Evolutionary conservation across 2,113 vertebrate species (phyloP), one percentile per base, ranked within the genome.

Genomic region (Megaceryle torquata): DNA sequence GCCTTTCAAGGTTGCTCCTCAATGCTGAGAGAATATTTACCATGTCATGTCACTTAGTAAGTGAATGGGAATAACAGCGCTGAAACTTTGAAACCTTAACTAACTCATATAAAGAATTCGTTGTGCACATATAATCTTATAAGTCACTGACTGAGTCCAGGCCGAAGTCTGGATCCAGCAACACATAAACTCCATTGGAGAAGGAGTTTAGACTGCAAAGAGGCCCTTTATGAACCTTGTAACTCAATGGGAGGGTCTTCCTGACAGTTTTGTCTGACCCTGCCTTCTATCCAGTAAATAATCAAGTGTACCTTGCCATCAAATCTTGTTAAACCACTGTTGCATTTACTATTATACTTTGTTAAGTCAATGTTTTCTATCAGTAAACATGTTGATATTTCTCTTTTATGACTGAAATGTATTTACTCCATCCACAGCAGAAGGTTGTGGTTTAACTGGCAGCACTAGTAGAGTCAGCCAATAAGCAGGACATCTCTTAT

Each of bases 401-500:
- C 57, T 60, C 57, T 35, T n/a, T n/a, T 60, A 60, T 19, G 17
- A 60, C 33, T 60, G n/a, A 22, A 60, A 18, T 59, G 54, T 48
- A 18, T 19, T 48, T 48, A 51, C 24, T 51, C 24, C 50, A 51
- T 59, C 56, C 56, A 59, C 19, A 21, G 7, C 22, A 33, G 35
- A 41, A 37, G 7, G 15, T 43, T 57, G 29, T 24, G 60, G 4
- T 44, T 56, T 50, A 39, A 39, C 28, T 10, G 11, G 28, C 28
- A 59, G 57, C 33, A 64, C 41, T 6, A 50, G 29, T 10, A 70
- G 31, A 59, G 19, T 56, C 46, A 37, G 29, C 22, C 57, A 56
- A 48, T 1, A 3, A 56, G 11, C 48, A 64, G n/a, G 15, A 33
- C 1, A 1, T 33, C 48, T 88, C 19, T 80, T 72, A 2, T 1